Percentiles rank a stretch among this genome's conserved stretches.
Evolutionary conservation across 2,797 vertebrate genomes (phyloP).

Genomic region (Galagoides demidoff): DNA sequence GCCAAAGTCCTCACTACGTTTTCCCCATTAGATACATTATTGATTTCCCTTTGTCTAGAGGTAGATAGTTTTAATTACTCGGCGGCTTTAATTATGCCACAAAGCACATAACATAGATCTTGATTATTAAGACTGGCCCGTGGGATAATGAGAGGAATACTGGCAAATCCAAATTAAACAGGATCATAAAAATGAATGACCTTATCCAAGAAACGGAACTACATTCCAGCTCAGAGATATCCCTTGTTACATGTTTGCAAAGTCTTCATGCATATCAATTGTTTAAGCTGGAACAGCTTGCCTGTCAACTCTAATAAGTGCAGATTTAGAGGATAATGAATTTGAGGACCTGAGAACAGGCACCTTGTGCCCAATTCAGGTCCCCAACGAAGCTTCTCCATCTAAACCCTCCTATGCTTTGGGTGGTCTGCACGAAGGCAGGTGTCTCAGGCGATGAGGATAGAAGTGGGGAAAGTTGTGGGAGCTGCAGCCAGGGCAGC

Average conservation of each 20-base stretch:
- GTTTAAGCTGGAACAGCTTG: constrained; percentile 67
- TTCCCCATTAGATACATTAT: constrained; percentile 72
- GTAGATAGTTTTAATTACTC: constrained; percentile 82
- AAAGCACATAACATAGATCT: constrained; percentile 81
- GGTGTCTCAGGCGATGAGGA: background rate
- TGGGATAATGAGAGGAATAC: constrained; percentile 74
- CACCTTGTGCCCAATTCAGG: background rate
- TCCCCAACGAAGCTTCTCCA: constrained; percentile 49
- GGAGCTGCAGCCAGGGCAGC: background rate
- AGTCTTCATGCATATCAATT: constrained; percentile 71
- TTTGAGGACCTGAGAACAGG: constrained; percentile 49
- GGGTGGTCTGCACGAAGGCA: background rate
- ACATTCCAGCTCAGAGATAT: constrained; percentile 24
- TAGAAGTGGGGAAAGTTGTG: background rate
- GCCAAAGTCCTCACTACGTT: constrained; percentile 53
- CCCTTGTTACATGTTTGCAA: constrained; percentile 57
- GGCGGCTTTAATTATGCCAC: constrained; percentile 84
- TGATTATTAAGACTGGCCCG: constrained; percentile 80
- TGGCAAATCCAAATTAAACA: constrained; percentile 81
- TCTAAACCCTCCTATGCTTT: background rate
- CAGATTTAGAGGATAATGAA: constrained; percentile 51
- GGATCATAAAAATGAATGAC: constrained; percentile 74
- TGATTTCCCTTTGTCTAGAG: constrained; percentile 83
- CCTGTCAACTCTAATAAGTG: constrained; percentile 70
- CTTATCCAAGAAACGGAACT: constrained; percentile 61